Percentiles rank a stretch among this genome's conserved stretches.
Conservation (phyloP, 2,888 invertebrate genomes). For the Noctua janthina region DNA sequence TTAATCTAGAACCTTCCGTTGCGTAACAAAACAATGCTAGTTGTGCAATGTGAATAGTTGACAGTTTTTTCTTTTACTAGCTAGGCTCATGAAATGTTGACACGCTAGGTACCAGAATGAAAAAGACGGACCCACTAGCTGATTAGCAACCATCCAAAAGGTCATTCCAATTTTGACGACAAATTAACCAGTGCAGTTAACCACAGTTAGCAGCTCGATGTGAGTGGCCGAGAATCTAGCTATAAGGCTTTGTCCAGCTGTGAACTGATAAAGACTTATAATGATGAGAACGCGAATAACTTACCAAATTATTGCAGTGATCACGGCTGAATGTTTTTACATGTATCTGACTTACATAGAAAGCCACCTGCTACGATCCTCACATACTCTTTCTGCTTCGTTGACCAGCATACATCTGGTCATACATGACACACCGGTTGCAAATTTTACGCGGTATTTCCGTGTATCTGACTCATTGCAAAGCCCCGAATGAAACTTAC, state of each 20-base stretch:
- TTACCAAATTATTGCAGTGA: not conserved
- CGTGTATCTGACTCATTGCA: not conserved
- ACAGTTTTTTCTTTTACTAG: not conserved
- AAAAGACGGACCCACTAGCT: not conserved
- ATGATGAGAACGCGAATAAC: not conserved
- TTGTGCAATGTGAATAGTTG: not conserved
- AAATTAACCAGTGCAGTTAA: not conserved
- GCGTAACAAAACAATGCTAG: not conserved
- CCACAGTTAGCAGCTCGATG: not conserved
- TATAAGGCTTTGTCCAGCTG: not conserved
- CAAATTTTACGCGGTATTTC: not conserved
- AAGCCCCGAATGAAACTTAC: slow-evolving; percentile 84
- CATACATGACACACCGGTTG: not conserved
- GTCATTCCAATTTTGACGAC: not conserved
- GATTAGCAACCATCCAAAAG: not conserved
- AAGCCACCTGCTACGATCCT: not conserved
- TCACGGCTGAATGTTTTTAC: not conserved
- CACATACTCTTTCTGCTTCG: not conserved
- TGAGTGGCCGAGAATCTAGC: not conserved
- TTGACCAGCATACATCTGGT: not conserved
- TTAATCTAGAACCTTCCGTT: slow-evolving; percentile 17
- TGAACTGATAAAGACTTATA: not conserved
- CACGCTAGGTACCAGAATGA: not conserved
- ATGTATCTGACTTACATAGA: no score
- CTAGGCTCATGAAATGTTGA: not conserved